Evolutionary conservation across 1,140 invertebrate species (phyloP).

Genomic region (Hylaeus volcanicus): DNA sequence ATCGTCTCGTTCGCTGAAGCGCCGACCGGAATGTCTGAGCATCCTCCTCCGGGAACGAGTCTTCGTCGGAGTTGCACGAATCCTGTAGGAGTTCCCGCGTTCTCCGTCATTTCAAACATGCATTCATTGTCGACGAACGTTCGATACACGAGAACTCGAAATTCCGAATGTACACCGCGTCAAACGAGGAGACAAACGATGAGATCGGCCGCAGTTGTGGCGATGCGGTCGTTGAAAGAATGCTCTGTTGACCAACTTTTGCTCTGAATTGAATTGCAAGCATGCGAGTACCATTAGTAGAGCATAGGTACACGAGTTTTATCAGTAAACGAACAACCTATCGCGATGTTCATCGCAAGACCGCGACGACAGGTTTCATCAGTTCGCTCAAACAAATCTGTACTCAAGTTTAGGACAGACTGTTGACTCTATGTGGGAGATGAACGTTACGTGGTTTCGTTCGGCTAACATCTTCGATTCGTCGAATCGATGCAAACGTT

Average conservation of each 20-base stretch:
- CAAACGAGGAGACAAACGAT: constrained; percentile 44
- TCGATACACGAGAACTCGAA: constrained; percentile 39
- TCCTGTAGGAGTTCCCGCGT: neutral
- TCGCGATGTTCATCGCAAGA: neutral
- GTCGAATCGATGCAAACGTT: neutral
- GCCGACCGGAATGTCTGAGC: neutral
- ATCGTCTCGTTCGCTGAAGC: neutral
- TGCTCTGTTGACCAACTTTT: constrained; percentile 20
- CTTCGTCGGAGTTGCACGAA: constrained; percentile 1
- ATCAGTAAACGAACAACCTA: neutral
- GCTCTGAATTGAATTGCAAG: constrained; percentile 13
- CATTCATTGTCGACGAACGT: constrained; percentile 52
- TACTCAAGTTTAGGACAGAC: neutral
- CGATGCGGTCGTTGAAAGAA: constrained; percentile 10
- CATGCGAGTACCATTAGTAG: neutral
- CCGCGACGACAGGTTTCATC: neutral
- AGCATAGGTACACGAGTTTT: neutral
- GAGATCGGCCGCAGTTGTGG: constrained; percentile 51
- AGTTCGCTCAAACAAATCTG: neutral
- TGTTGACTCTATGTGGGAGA: constrained; percentile 11
- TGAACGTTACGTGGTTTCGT: constrained; percentile 7
- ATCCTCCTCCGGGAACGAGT: constrained; percentile 41
- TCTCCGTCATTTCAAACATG: constrained; percentile 42
- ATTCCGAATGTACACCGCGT: constrained; percentile 46
- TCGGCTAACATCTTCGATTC: neutral